Evolutionary conservation across 1,140 invertebrate species (phyloP), one percentile per base, ranked within the genome.

Genomic region (Anastrepha obliqua): DNA sequence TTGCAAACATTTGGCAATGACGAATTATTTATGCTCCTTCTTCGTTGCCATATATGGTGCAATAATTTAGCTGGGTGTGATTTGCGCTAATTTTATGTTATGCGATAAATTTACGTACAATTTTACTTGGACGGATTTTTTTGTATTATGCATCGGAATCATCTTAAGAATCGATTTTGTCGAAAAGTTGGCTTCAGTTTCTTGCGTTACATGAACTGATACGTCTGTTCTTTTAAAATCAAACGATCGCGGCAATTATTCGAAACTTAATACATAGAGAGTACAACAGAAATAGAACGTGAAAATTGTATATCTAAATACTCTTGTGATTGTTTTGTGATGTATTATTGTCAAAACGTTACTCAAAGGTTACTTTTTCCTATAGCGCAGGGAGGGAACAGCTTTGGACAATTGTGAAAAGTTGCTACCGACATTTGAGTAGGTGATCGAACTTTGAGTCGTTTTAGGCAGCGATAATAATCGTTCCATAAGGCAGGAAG

Each of bases 71-170:
- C 7, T 81, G 74, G 74, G 74, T 20, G 74, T 11, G 74, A 55
- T 81, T 81, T 81, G 74, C 55, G 74, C 74, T 81, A 81, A 81
- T 55, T 81, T 81, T 55, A 44, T 81, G 17, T 81, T 47, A 81
- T 20, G 74, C 74, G 74, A 81, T 51, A 81, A 81, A 81, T 81
- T 74, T 47, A 15, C 44, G 7, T 15, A 3, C 17, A 44, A 47
- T 44, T 44, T 5, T 44, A 42, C 42, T 17, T 15, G 29, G 11
- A 4, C 0, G 15, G 0, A 47, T 51, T 47, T 74, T 44, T n/a
- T 44, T 7, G 17, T 39, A 70, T 70, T 13, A 5, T 20, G 3
- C n/a, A 64, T 2, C 29, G 9, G 39, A 67, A 67, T 13, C 29
- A 29, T 3, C 29, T 42, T 42, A 67, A 20, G 4, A 29, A 20